Evolutionary conservation across 1,140 invertebrate genomes (phyloP), one percentile per base, ranked within the genome.

Genomic region (Eueides isabella): DNA sequence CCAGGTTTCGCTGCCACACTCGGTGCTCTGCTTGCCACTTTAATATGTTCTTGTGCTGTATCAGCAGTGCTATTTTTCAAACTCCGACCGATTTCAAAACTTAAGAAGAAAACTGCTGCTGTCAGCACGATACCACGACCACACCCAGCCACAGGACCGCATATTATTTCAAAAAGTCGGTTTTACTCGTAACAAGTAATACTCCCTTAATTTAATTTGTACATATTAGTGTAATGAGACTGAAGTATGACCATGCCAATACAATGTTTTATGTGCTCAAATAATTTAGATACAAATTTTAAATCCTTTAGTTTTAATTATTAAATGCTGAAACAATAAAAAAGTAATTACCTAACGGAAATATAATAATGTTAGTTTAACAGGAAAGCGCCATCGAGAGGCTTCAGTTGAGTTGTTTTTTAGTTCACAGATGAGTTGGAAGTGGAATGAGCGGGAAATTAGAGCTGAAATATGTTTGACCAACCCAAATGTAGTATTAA

Each of bases 1-100:
- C 96, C 97, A 14, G 97, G 97, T 0, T 98, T 98, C 86, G 96
- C 97, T 38, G 96, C 97, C 6, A 97, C 97, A 9, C 93, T 98
- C 9, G 95, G 98, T 35, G 94, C 98, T 14, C 94, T 98, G 4
- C 93, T 98, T 31, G 96, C 95, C 61, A 96, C 98, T 61, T 92
- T 98, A 63, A 91, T 98, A 26, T 96, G 96, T 61, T 98, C 97
- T 2, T 98, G 97, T 84, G 93, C 97, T 12, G 94, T 98, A 44
- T 98, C 97, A 28, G 96, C 96, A 2, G 97, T 98, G 77, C 94
- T 98, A 4, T 98, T 97, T 85, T 94, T 98, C 35, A 95, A 96
- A 76, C 89, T 97, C 79, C 94, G 96, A 80, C 96, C 97, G 16
- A 96, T 96, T 78, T 93, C 94, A 2, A 93, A 93, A 76, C 79